Evolutionary conservation across 2,888 invertebrate species (phyloP), one percentile per base, ranked within the genome.

Genomic region (Tyria jacobaeae): DNA sequence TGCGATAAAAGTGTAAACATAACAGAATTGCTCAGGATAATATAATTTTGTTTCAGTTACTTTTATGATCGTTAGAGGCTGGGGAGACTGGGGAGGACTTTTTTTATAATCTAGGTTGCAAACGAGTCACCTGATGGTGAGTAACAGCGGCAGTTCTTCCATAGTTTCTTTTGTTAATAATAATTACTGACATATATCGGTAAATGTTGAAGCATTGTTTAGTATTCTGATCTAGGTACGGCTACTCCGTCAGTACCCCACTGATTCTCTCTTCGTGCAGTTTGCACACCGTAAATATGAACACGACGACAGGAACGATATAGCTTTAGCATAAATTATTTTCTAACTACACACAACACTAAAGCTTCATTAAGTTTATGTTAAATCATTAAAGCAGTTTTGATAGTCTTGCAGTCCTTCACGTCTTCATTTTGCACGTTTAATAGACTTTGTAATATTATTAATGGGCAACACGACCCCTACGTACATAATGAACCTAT

Each of bases 201-300:
- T 31, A 6, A 31, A 31, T 31, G 27, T 31, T 4, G 1, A 31
- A 31, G 27, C 7, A 0, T 7, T 3, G 27, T 31, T 4, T 31
- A 7, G 27, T 31, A 31, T 31, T 31, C 51, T 57, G 59, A 64
- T 66, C 64, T 62, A 62, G 73, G 75, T 78, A 60, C 81, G 84
- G 86, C 85, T 81, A 80, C 79, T 78, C 76, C 74, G 76, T 75
- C 78, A 83, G 75, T 82, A 70, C 70, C 83, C 83, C 82, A 79
- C 83, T 75, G 77, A 69, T 78, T 60, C 71, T 79, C 79, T 78
- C 37, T 25, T n/a, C 17, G n/a, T 69, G 72, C 73, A 78, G 78
- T 86, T 87, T 81, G 82, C 87, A 85, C 84, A 80, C 80, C 73
- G 75, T 85, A 65, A 79, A 73, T 67, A 75, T 59, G 49, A 64